phyloP scores from a whole-genome alignment of 2,113 vertebrate species.

The Eudyptes chrysolophus region DNA sequence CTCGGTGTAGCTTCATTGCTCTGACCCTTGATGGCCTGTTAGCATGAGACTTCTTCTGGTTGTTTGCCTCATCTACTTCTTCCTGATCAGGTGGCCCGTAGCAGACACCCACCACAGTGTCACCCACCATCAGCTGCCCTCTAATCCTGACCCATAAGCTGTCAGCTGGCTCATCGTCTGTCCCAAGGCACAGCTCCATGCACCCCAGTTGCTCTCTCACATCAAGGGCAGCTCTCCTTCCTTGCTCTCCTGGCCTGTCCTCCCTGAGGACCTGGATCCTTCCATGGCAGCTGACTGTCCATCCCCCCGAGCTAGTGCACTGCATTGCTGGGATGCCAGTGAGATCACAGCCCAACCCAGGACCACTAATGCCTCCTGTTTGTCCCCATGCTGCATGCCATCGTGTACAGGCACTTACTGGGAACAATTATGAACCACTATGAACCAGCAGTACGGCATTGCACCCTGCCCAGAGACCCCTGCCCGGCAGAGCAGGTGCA shows the following conservation, averaged over 20 bases:
- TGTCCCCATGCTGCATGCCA: not conserved
- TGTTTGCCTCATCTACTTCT: not conserved
- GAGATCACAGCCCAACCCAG: not conserved
- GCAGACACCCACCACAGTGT: not conserved
- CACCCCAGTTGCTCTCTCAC: not conserved
- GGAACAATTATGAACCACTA: fast-evolving
- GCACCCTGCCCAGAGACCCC: not conserved
- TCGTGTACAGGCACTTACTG: not conserved
- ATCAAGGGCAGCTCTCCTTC: not conserved
- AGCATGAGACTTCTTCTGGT: not conserved
- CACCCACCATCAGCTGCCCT: not conserved
- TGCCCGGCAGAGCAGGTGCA: not conserved
- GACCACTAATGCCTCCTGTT: not conserved
- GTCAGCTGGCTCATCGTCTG: not conserved
- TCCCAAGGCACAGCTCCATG: not conserved
- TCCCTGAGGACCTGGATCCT: not conserved
- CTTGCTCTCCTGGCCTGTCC: not conserved
- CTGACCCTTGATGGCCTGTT: not conserved
- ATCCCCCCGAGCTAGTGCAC: too few relatives aligned
- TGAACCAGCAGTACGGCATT: not conserved
- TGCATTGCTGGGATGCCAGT: fast-evolving
- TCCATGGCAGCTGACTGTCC: not conserved
- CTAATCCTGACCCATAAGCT: not conserved
- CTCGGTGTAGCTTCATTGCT: not conserved
- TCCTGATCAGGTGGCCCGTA: not conserved